phyloP scores from a whole-genome alignment of 2,888 invertebrate species.

The Linnaemya vulpina region DNA sequence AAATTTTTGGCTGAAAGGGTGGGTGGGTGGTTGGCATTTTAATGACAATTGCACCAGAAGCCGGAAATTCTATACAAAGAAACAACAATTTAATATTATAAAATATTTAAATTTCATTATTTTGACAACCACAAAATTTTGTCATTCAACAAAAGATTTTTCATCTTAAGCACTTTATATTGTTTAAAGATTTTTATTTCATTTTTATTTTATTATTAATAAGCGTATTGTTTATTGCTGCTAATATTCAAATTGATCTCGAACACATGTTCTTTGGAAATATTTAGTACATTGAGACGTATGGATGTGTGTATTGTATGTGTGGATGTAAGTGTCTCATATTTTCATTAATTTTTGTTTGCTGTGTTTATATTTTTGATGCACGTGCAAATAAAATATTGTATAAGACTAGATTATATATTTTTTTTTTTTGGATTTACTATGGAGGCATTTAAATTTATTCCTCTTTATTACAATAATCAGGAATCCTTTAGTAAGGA shows the following conservation, averaged over 20 bases:
- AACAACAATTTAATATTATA: conserved; percentile 8
- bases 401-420: not conserved
- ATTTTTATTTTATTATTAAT: conserved; percentile 22
- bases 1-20: not conserved
- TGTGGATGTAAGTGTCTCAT: not conserved
- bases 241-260: conserved; percentile 76
- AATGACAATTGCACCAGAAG: conserved; percentile 58
- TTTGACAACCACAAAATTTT: conserved; percentile 29
- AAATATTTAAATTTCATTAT: conserved; percentile 33
- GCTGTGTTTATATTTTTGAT: not conserved
- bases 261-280: conserved; percentile 75
- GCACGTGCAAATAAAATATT: not conserved
- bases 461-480: not conserved
- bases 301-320: too few species aligned
- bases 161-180: conserved; percentile 22
- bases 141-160: conserved; percentile 28
- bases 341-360: conserved; percentile 6
- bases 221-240: conserved; percentile 73
- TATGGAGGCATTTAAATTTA: not conserved
- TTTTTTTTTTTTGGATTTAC: not conserved
- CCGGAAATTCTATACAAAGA: conserved; percentile 59
- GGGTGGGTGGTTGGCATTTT: conserved; percentile 6
- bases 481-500: not conserved
- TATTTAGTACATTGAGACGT: not conserved
- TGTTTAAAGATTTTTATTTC: conserved; percentile 9